Evolutionary conservation across 1,140 invertebrate genomes (phyloP), one percentile per base, ranked within the genome.

Genomic region (Drosophila bocki): DNA sequence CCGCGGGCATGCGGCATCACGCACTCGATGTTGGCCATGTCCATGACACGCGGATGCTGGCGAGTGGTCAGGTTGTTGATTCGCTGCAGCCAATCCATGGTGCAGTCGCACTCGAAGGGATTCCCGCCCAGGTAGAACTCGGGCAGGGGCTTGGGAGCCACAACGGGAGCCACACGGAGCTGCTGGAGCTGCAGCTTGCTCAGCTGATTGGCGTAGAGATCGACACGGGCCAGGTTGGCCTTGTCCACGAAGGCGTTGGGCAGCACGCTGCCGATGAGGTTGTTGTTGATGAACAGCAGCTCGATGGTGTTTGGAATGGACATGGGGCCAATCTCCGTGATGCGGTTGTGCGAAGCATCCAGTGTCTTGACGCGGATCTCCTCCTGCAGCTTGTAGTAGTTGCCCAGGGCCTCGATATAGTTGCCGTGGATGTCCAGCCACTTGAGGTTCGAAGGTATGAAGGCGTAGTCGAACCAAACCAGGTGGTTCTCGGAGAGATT

Each of bases 401-500:
- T 98, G 9, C 95, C 96, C 54, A 98, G 93, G 39, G 95, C 95
- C 93, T 97, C 96, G 84, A 98, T 97, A 78, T 96, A 96, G 92
- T 98, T 98, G 42, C 96, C 95, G 91, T 97, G 97, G 78, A 98
- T 96, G 91, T 98, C 97, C 83, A 98, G 93, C 97, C 97, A 98
- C 93, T 98, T 97, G 48, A 98, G 93, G 92, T 97, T 97, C 48
- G 95, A 95, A 11, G 97, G 97, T 69, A 98, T 95, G 92, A 97
- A 97, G 15, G 97, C 97, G 91, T 97, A 98, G 92, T 98, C 97
- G 91, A 98, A 98, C 96, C 97, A 97, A 48, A 97, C 95, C 85
- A 98, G 93, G 94, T 97, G 96, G 94, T 98, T 98, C 93, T 97
- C 96, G 1, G 97, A 97, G n/a, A 98, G 94, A 93, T 98, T 98